phyloP scores from a whole-genome alignment of 2,113 vertebrate genomes.

The Lanius ludovicianus region DNA sequence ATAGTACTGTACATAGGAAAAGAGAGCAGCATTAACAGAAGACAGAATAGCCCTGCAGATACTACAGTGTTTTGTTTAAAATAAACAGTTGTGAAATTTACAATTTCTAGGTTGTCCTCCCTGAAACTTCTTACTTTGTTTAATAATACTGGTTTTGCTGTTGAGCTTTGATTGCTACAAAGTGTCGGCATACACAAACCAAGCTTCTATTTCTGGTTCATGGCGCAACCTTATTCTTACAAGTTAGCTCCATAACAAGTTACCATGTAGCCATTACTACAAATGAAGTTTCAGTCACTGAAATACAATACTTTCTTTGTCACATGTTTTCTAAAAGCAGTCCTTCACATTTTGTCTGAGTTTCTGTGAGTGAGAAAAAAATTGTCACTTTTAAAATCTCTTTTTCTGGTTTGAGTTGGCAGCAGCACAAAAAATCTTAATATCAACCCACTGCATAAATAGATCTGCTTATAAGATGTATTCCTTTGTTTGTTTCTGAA shows the following conservation, averaged over 20 bases:
- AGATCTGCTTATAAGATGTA: neutral
- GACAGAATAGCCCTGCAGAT: neutral
- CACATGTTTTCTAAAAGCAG: neutral
- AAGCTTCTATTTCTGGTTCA: neutral
- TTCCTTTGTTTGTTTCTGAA: constrained; percentile 12
- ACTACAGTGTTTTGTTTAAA: neutral
- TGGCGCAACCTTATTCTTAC: neutral
- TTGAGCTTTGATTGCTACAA: neutral
- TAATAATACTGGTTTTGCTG: neutral
- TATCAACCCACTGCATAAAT: neutral
- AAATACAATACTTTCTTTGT: neutral
- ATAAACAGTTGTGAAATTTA: neutral
- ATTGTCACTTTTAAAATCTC: neutral
- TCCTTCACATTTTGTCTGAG: neutral
- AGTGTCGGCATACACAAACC: neutral
- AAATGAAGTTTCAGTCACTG: neutral
- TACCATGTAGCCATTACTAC: neutral
- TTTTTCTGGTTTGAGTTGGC: neutral
- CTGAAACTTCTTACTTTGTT: neutral
- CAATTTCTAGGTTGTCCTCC: neutral
- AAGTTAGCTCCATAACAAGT: neutral
- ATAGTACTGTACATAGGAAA: neutral
- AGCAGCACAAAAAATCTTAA: neutral
- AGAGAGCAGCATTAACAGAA: neutral
- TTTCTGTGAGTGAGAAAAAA: neutral